Conservation (phyloP, 1,140 invertebrate species). For the Anagrus nilaparvatae region DNA sequence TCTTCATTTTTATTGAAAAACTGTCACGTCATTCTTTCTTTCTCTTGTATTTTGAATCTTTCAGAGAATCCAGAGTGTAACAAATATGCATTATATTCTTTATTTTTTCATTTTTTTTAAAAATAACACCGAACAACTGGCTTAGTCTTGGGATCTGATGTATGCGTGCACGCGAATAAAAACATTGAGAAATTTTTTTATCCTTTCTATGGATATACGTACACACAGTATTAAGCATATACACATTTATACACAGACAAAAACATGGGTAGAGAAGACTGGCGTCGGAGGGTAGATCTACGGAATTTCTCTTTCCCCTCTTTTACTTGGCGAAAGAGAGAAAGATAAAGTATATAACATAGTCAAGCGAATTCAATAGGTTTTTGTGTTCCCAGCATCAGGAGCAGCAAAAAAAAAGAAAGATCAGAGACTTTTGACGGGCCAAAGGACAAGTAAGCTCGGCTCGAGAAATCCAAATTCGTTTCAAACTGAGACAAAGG, state of each 20-base stretch:
- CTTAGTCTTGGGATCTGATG: too few species aligned
- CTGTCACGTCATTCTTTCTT: too few species aligned
- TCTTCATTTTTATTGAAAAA: too few species aligned
- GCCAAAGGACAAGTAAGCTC: slow-evolving; percentile 7
- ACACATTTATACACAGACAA: neutral
- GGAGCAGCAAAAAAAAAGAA: neutral
- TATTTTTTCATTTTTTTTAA: too few species aligned
- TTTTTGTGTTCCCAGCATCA: slow-evolving; percentile 10
- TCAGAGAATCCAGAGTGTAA: too few species aligned
- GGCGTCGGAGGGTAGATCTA: slow-evolving; percentile 31
- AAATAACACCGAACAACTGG: too few species aligned
- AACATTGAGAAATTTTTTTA: neutral
- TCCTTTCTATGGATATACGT: neutral
- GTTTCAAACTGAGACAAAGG: too few species aligned
- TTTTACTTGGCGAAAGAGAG: neutral
- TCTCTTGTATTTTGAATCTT: too few species aligned
- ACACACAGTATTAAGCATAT: neutral
- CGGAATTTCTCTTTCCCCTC: slow-evolving; percentile 18
- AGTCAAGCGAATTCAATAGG: slow-evolving; percentile 16
- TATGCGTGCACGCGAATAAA: neutral
- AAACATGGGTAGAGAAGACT: slow-evolving; percentile 20
- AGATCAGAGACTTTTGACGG: slow-evolving; percentile 7
- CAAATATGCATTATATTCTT: too few species aligned
- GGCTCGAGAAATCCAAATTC: slow-evolving; percentile 1
- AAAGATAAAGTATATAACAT: slow-evolving; percentile 9